Evolutionary conservation across 2,113 vertebrate genomes (phyloP), one percentile per base, ranked within the genome.

Genomic region (Mionectes macconnelli): DNA sequence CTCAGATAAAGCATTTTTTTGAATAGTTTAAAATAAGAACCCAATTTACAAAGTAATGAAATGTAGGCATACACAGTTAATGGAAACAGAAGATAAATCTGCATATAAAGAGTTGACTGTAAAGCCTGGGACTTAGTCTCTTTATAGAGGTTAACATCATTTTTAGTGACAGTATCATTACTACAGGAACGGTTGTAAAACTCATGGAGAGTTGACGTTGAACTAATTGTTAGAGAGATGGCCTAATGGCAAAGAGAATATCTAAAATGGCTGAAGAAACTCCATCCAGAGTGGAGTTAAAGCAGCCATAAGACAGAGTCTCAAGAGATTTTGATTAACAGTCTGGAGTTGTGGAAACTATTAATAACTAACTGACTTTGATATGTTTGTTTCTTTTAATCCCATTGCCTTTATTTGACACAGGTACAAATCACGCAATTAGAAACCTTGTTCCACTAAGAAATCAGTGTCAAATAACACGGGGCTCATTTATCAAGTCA

Each of bases 341-440:
- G 17, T 12, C 73, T 77, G 52, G 42, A 74, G 39, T 30, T 72
- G 50, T 39, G 70, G 50, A 80, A 93, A 35, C 35, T 74, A 45
- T 75, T 79, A 80, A 79, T 59, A 94, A 77, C 31, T 62, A 62
- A 59, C 45, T 80, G 60, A 84, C 53, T 88, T 84, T 87, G 72
- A 40, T 86, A 49, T 24, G 33, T 86, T 89, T 84, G 24, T 74
- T 91, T 80, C 85, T 95, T 87, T 94, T 80, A 68, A 90, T 87
- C 67, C 33, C 62, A 63, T 72, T 82, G 33, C 64, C 66, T 94
- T 66, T 52, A 30, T 47, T 63, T 67, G 68, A 86, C 73, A 93
- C 10, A 42, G 68, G 39, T 78, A 86, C 42, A 89, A 95, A 49
- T 73, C 85, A 70, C 2, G 2, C 42, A 95, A 77, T 95, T 89